Evolutionary conservation across 1,140 invertebrate species (phyloP).

Genomic region (Lepidostoma basale): DNA sequence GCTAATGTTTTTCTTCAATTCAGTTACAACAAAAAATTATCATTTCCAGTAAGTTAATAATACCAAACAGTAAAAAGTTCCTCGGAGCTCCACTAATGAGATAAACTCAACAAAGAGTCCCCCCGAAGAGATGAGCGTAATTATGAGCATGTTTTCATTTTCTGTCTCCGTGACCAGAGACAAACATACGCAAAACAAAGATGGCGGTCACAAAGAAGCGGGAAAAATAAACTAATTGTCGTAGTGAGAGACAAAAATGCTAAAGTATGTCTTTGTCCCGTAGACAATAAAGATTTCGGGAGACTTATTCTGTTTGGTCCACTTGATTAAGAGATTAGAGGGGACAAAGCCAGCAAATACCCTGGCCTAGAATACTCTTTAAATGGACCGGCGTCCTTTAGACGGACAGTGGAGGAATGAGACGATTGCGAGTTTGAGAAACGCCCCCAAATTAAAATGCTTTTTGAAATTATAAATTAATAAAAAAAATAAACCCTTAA

Average conservation of each 20-base stretch:
- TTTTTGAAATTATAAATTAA: too few species aligned
- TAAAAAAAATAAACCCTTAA: too few species aligned
- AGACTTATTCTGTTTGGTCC: constrained; percentile 43
- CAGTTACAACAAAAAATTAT: too few species aligned
- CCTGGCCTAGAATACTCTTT: constrained; percentile 2
- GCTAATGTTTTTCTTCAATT: too few species aligned
- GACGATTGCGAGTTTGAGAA: too few species aligned
- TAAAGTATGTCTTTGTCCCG: constrained; percentile 20
- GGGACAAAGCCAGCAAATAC: constrained; percentile 29
- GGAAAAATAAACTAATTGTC: constrained; percentile 31
- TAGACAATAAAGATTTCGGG: constrained; percentile 39
- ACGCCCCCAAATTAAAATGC: too few species aligned
- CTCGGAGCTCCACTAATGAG: too few species aligned
- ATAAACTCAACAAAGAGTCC: constrained; percentile 12
- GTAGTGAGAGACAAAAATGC: constrained; percentile 17
- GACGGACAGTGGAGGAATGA: background rate
- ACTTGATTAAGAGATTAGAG: constrained; percentile 43
- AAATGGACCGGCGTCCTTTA: constrained; percentile 13
- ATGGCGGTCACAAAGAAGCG: constrained; percentile 15
- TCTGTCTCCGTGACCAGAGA: constrained; percentile 13
- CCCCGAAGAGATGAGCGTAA: constrained; percentile 6
- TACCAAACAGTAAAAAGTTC: too few species aligned
- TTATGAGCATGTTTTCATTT: constrained; percentile 23
- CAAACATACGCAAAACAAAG: constrained; percentile 10
- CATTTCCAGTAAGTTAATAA: too few species aligned